These are phyloP conservation scores for Acleris literana DNA, from an alignment of 2,888 invertebrate genomes.

Conservation along the genomic window DNA sequence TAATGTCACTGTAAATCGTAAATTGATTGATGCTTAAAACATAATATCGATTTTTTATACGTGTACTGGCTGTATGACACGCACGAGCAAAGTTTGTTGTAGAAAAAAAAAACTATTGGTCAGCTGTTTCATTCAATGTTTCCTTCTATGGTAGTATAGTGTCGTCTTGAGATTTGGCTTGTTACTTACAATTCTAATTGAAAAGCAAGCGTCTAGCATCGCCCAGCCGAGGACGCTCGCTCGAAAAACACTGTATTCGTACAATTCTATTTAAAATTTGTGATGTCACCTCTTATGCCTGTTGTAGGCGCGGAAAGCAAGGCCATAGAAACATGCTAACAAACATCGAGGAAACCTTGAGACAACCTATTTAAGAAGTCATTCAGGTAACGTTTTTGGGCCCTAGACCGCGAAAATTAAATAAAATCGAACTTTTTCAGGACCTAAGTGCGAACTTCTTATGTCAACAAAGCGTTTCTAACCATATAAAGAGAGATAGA, in stretches of 20 bases:
- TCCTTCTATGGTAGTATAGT: neutral
- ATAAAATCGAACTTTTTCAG: slow-evolving; percentile 41
- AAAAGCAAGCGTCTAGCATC: slow-evolving; percentile 43
- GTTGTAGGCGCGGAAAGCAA: slow-evolving; percentile 69
- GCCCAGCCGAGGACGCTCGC: slow-evolving; percentile 33
- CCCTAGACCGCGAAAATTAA: slow-evolving; percentile 35
- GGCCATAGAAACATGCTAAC: slow-evolving; percentile 57
- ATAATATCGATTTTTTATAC: no score
- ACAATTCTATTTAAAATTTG: slow-evolving; percentile 75
- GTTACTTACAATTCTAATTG: neutral
- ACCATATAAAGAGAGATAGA: slow-evolving; percentile 37
- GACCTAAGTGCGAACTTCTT: slow-evolving; percentile 37
- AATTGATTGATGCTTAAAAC: no score
- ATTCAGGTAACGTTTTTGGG: slow-evolving; percentile 11
- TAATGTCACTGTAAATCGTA: no score
- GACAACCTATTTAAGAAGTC: slow-evolving; percentile 12
- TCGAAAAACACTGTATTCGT: slow-evolving; percentile 56
- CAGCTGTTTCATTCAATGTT: slow-evolving; percentile 20
- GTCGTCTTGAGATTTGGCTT: neutral
- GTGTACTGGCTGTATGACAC: slow-evolving; percentile 2
- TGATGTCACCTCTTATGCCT: slow-evolving; percentile 67
- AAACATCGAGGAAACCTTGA: slow-evolving; percentile 41
- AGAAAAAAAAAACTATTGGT: slow-evolving; percentile 11
- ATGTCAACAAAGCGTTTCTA: slow-evolving; percentile 66
- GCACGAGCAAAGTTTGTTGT: neutral